Evolutionary conservation across 2,888 invertebrate species (phyloP).

Genomic region (Allophyes oxyacanthae): DNA sequence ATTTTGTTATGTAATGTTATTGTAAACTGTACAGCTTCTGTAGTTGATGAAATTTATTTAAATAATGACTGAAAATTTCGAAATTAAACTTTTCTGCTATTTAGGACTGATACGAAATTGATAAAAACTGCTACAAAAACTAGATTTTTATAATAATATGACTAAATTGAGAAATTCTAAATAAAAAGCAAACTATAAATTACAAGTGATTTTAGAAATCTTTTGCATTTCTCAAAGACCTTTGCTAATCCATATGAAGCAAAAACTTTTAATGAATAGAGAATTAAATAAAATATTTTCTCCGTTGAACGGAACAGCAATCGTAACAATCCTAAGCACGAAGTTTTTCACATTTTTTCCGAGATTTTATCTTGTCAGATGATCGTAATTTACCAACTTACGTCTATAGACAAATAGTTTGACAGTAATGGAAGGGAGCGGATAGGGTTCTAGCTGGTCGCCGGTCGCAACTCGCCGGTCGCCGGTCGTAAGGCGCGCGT

Average conservation of each 20-base stretch:
- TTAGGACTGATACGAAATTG: too few species aligned
- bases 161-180: too few species aligned
- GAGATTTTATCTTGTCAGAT: conserved; percentile 46
- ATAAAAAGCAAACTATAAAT: too few species aligned
- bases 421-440: conserved; percentile 60
- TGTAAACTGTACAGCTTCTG: conserved; percentile 46
- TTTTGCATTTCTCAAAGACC: too few species aligned
- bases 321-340: conserved; percentile 13
- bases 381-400: conserved; percentile 54
- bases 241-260: background rate
- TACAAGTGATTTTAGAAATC: too few species aligned
- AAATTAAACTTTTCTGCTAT: too few species aligned
- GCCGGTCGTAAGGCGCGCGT: conserved; percentile 50
- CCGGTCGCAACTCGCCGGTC: conserved; percentile 48
- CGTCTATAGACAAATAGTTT: conserved; percentile 56
- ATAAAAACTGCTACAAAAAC: too few species aligned
- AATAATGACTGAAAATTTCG: conserved; percentile 32
- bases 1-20: conserved; percentile 56
- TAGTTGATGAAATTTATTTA: conserved; percentile 38
- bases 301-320: conserved; percentile 5
- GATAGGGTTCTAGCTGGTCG: conserved; percentile 53
- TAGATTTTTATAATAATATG: too few species aligned
- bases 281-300: background rate
- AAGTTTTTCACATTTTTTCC: conserved; percentile 39
- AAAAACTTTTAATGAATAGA: background rate